phyloP scores from a whole-genome alignment of 2,888 invertebrate genomes.

The Beris chalybata region DNA sequence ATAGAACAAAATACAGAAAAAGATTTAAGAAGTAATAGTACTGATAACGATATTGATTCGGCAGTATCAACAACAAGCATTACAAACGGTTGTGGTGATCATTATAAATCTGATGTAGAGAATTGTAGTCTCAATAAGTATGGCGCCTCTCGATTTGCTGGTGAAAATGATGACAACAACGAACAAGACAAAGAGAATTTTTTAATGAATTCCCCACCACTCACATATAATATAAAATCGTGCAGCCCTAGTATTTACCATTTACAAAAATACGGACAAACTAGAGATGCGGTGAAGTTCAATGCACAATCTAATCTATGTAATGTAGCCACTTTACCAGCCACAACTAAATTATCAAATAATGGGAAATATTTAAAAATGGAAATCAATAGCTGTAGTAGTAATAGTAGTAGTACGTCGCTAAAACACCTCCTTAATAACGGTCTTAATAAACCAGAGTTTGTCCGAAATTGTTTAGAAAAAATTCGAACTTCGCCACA shows the following conservation, averaged over 20 bases:
- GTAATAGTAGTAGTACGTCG: slow-evolving; percentile 32
- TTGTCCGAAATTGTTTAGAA: slow-evolving; percentile 10
- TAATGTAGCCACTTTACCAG: slow-evolving; percentile 8
- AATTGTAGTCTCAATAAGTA: slow-evolving; percentile 13
- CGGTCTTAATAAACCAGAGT: background rate
- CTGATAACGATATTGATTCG: slow-evolving; percentile 38
- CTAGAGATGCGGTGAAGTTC: slow-evolving; percentile 12
- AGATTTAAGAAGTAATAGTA: slow-evolving; percentile 41
- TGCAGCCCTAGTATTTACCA: slow-evolving; percentile 28
- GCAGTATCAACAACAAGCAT: slow-evolving; percentile 29
- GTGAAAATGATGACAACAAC: slow-evolving; percentile 35
- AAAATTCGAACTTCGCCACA: slow-evolving; percentile 9
- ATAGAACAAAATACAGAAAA: slow-evolving; percentile 41
- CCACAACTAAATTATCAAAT: slow-evolving; percentile 44
- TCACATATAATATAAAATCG: background rate
- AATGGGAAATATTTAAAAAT: slow-evolving; percentile 34
- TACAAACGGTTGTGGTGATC: slow-evolving; percentile 32
- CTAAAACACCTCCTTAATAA: background rate
- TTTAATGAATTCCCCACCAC: slow-evolving; percentile 41
- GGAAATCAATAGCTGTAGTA: slow-evolving; percentile 29
- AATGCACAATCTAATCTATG: slow-evolving; percentile 23
- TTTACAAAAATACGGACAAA: slow-evolving; percentile 36
- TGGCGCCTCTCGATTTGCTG: slow-evolving; percentile 1
- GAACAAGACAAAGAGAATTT: slow-evolving; percentile 42
- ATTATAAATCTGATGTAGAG: slow-evolving; percentile 8